These are phyloP conservation scores for Perizoma affinitatum DNA, from an alignment of 2,888 invertebrate species.

Conservation along the genomic window DNA sequence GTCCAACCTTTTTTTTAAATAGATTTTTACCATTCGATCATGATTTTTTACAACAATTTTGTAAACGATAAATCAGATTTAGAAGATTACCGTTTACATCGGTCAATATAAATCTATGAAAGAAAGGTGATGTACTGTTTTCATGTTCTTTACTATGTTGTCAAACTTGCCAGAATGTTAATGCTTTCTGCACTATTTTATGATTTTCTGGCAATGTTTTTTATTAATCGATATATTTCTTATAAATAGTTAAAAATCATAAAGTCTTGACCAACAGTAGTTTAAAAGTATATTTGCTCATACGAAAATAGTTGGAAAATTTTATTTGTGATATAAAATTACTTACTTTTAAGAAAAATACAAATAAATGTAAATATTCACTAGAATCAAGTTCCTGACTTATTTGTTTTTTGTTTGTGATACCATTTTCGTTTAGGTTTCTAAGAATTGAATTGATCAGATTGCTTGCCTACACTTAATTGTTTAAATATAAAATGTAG, in stretches of 20 bases:
- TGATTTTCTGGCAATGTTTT: slow-evolving; percentile 12
- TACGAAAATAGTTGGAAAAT: slow-evolving; percentile 70
- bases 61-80: neutral
- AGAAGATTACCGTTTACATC: no score
- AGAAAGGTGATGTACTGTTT: slow-evolving; percentile 7
- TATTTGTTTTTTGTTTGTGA: slow-evolving; percentile 50
- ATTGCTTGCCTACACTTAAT: slow-evolving; percentile 75
- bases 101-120: neutral
- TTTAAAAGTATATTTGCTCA: slow-evolving; percentile 75
- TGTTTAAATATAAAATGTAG: slow-evolving; percentile 60
- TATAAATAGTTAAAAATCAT: slow-evolving; percentile 43
- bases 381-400: slow-evolving; percentile 65
- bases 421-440: slow-evolving; percentile 44
- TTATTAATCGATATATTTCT: slow-evolving; percentile 15
- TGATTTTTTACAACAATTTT: neutral
- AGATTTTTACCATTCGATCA: neutral
- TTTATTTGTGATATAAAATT: slow-evolving; percentile 74
- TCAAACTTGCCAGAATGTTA: slow-evolving; percentile 11
- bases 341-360: slow-evolving; percentile 46
- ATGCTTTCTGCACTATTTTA: slow-evolving; percentile 9
- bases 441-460: slow-evolving; percentile 53
- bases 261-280: slow-evolving; percentile 77
- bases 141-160: slow-evolving; percentile 16
- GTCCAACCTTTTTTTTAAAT: slow-evolving; percentile 43
- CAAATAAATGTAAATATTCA: slow-evolving; percentile 63